phyloP scores from a whole-genome alignment of 1,140 invertebrate genomes.

The Leptinotarsa undecemlineata region DNA sequence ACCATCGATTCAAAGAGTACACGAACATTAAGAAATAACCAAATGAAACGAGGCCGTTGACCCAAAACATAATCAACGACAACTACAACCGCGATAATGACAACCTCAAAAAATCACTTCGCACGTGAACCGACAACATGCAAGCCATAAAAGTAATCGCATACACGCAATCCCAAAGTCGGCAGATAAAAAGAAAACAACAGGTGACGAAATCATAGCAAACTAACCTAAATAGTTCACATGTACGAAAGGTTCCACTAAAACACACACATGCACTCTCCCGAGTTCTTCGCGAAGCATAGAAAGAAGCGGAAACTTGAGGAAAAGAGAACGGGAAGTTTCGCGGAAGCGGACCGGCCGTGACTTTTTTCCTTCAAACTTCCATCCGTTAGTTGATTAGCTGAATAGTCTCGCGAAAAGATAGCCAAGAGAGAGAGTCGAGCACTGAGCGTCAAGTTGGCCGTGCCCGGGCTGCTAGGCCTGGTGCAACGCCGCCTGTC shows the following conservation, averaged over 20 bases:
- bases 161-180: neutral
- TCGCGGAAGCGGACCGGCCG: constrained; percentile 10
- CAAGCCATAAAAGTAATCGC: neutral
- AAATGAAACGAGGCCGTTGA: neutral
- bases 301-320: constrained; percentile 12
- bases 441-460: constrained; percentile 28
- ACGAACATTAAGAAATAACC: too few species aligned
- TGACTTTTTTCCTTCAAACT: neutral
- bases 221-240: constrained; percentile 21
- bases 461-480: constrained; percentile 37
- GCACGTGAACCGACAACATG: neutral
- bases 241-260: constrained; percentile 10
- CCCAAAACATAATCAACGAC: neutral
- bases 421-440: constrained; percentile 23
- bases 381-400: constrained; percentile 18
- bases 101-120: too few species aligned
- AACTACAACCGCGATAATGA: too few species aligned
- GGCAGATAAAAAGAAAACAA: constrained; percentile 11
- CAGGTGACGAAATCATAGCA: constrained; percentile 9
- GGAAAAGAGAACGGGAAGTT: constrained; percentile 19
- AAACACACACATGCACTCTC: constrained; percentile 17
- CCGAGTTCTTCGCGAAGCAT: neutral
- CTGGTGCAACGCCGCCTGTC: constrained; percentile 33
- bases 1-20: too few species aligned
- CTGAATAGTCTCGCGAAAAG: constrained; percentile 22